Evolutionary conservation across 2,888 invertebrate genomes (phyloP).

Genomic region (Steinernema scapterisci): DNA sequence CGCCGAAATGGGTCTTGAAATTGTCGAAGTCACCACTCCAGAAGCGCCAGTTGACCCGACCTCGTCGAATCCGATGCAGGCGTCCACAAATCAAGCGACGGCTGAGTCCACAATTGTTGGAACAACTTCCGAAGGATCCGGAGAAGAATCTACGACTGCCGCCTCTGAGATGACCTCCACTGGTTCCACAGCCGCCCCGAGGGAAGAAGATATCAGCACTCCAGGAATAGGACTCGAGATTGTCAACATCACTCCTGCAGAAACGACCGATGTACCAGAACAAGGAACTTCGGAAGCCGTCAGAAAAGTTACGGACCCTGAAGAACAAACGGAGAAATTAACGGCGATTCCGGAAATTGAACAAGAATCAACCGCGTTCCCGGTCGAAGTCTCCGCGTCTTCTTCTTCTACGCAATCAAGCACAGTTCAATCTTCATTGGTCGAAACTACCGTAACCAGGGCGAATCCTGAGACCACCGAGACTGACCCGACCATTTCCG

Average conservation of each 20-base stretch:
- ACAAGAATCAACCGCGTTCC: neutral
- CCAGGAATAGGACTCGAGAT: constrained; percentile 3
- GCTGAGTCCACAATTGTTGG: constrained; percentile 25
- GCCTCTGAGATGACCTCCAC: neutral
- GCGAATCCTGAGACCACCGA: neutral
- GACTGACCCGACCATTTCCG: constrained; percentile 15
- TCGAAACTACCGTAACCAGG: neutral
- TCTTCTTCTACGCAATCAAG: neutral
- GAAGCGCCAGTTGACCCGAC: constrained; percentile 20
- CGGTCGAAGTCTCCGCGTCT: neutral
- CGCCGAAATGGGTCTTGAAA: constrained; percentile 31
- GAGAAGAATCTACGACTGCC: neutral
- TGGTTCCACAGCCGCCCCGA: neutral
- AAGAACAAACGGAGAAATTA: constrained; percentile 13
- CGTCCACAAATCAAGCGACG: constrained; percentile 28
- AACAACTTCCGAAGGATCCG: constrained; percentile 20
- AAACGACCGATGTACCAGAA: neutral
- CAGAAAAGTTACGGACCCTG: constrained; percentile 24
- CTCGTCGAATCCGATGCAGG: neutral
- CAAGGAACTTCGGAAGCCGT: too few species aligned
- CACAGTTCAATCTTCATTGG: neutral
- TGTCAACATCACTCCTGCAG: constrained; percentile 15
- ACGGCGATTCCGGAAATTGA: neutral
- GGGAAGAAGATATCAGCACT: neutral
- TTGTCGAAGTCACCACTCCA: constrained; percentile 34